Base-by-base conservation (phyloP, 2,888 invertebrate genomes). In the Orthonevra nobilis region DNA sequence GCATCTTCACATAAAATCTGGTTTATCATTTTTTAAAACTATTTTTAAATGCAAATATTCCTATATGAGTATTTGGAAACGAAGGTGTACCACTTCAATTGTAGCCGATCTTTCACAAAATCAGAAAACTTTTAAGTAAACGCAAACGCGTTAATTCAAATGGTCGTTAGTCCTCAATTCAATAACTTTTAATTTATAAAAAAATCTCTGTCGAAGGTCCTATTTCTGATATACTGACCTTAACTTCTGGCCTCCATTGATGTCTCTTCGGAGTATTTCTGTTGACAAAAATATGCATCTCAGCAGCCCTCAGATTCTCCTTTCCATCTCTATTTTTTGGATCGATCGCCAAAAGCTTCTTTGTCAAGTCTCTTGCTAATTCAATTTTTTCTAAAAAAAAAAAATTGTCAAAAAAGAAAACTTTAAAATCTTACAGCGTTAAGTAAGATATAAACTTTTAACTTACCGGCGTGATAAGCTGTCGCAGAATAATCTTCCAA, bases 401-500 rank as follows among this genome's bases (percentile, higher is more conserved):
- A 2, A 5, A 46, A 42, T n/a, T 95, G 85, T 3, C 14, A 40
- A 38, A 12, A 10, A 20, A 2, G 3, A 46, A 42, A 9, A 23
- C 12, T 1, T 14, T 48, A 84, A 87, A 86, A 84, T 93, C 95
- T 95, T 30, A 3, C 5, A n/a, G n/a, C n/a, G n/a, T n/a, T n/a
- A n/a, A n/a, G n/a, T n/a, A n/a, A n/a, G n/a, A n/a, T n/a, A 17
- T 4, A 4, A 17, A 5, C 90, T 95, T 93, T 87, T 95, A 98
- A 32, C 44, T 2, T 6, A 58, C 58, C 44, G 42, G 42, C 20
- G 1, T 2, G 3, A 12, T 61, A 20, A 19, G 66, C 92, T 1
- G 96, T 93, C 89, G 96, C 98, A 20, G 97, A 94, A 73, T 98
- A 91, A 87, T 97, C 96, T 87, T 98, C 98, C 54, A 98, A 89